Base-by-base conservation (phyloP, 2,797 vertebrate species). In the Peromyscus eremicus region DNA sequence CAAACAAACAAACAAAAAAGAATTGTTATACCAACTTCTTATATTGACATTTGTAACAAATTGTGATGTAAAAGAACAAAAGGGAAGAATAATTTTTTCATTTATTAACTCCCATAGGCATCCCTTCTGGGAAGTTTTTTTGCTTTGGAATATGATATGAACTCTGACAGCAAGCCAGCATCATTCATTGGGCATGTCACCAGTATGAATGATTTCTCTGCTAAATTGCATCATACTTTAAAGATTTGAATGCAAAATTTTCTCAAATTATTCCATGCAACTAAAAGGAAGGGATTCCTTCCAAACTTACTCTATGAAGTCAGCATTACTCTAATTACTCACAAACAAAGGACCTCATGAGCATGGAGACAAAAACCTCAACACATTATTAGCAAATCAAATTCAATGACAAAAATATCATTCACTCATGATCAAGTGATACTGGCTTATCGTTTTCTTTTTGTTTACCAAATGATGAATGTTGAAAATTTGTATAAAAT, bases 91-190 rank as follows among this genome's bases (percentile, higher is more conserved):
- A 76, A 79, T 46, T 55, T 75, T 86, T 91, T 62, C 5, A 91
- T 62, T 89, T 76, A 91, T 89, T 81, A 94, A 94, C n/a, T 90
- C 29, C 82, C 57, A 49, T 46, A 80, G 77, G 19, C 32, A 55
- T n/a, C 4, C 19, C 29, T 85, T 43, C 19, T 12, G 52, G 62
- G 62, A 64, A 64, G 25, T 80, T 0, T 81, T 94, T 91, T 76
- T 55, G 7, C 16, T 80, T 93, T 80, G 82, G 40, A 85, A 73
- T 62, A 82, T 82, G 25, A 27, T 37, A 91, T 66, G 34, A 94
- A 84, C 1, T 52, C 55, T 93, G 40, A 87, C 55, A 64, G 71
- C 84, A 96, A 93, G 46, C 49, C n/a, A 85, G 46, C 8, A 79
- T 85, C 23, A 89, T 66, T 94, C 55, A 82, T 0, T 89, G 66